Evolutionary conservation across 2,113 vertebrate species (phyloP), one percentile per base, ranked within the genome.

Genomic region (Oncorhynchus mykiss): DNA sequence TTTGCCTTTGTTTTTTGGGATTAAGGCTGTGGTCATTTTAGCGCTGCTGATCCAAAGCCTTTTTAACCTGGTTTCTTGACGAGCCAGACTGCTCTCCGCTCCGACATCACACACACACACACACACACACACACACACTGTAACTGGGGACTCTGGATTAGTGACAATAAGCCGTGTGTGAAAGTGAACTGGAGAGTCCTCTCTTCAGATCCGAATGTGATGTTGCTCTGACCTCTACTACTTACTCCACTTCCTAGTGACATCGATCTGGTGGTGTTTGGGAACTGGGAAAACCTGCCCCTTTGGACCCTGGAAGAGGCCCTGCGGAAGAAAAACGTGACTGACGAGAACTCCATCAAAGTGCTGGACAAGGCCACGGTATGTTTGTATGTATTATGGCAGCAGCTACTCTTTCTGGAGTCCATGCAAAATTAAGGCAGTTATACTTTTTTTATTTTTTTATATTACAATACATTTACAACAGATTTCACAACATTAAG

Each of bases 351-450:
- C 80, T 97, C 98, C 1, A 95, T 99, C 69, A 99, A 99, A 86
- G 97, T 99, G 86, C 92, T 99, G 83, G 97, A 99, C 91, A 99
- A 99, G 91, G 98, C 98, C 75, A 98, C 98, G 81, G 98, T 99
- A 93, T 88, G 94, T 27, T 45, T 45, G 39, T 45, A 11, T 27
- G 12, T 45, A 11, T 45, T 45, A 45, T 45, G 39, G 39, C 39
- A 11, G 39, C 39, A 45, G 39, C 39, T 45, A 45, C 8, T 45
- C 39, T 11, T 11, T 9, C 8, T 45, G 2, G 39, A 9, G 39
- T 45, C 39, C 9, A 45, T 27, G 39, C 39, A 45, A 45, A 45
- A 11, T 45, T 11, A 45, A 45, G 8, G 39, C 9, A 45, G 9
- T 12, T 45, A 11, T 45, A 45, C 8, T 2, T 45, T 2, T 9